Conservation (phyloP, 2,113 vertebrate species). For the Steatornis caripensis region DNA sequence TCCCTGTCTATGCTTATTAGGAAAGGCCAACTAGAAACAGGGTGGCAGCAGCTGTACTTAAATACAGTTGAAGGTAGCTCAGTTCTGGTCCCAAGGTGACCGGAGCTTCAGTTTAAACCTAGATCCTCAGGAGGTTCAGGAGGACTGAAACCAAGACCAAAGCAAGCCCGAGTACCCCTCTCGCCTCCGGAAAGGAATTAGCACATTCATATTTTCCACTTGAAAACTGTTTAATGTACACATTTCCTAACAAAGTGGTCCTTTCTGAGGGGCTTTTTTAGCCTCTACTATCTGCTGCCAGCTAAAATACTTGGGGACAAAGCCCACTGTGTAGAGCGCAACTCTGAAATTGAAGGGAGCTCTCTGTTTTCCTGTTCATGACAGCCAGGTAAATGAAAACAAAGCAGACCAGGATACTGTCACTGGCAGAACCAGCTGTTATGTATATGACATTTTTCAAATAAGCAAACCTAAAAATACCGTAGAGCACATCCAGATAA, state of each 20-base stretch:
- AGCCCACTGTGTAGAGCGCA: neutral
- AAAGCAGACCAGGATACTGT: neutral
- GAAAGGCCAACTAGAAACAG: neutral
- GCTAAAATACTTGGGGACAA: neutral
- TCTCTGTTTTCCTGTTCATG: neutral
- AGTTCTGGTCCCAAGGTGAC: neutral
- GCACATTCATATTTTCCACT: neutral
- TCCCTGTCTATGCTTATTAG: neutral
- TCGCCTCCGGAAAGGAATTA: neutral
- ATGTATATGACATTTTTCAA: neutral
- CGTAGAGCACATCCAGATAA: neutral
- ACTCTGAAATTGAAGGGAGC: neutral
- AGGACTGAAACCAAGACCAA: constrained; percentile 28
- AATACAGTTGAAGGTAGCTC: neutral
- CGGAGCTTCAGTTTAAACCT: neutral
- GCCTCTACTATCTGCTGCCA: neutral
- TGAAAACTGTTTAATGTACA: constrained; percentile 15
- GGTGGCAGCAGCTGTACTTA: neutral
- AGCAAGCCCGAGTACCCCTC: neutral
- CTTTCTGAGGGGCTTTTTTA: neutral
- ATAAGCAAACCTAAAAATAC: neutral
- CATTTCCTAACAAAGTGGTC: neutral
- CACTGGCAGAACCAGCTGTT: neutral
- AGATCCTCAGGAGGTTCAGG: neutral
- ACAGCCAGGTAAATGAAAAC: neutral